These are phyloP conservation scores for Lepas anatifera DNA, from an alignment of 2,888 invertebrate genomes.

Conservation along the genomic window DNA sequence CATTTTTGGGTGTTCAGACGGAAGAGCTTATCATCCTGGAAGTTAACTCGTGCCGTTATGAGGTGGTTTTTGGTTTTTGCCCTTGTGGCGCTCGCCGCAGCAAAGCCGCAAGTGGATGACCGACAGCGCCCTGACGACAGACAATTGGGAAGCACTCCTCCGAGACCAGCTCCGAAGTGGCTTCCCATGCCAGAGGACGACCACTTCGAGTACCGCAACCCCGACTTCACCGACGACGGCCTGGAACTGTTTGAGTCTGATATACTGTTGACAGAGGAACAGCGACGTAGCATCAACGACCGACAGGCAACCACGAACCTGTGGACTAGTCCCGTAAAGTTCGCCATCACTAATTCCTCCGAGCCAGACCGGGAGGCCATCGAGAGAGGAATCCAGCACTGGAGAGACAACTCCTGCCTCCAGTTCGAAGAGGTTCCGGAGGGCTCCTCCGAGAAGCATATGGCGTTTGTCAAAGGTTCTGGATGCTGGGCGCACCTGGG, in stretches of 20 bases:
- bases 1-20: too few relatives aligned
- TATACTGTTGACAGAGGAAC: neutral
- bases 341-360: neutral
- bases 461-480: neutral
- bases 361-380: neutral
- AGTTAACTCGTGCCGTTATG: too few relatives aligned
- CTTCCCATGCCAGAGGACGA: neutral
- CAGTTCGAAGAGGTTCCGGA: neutral
- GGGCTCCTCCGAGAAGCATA: neutral
- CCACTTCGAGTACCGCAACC: neutral
- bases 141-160: too few relatives aligned
- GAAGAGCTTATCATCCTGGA: too few relatives aligned
- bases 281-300: neutral
- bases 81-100: too few relatives aligned
- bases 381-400: neutral
- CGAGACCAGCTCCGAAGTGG: too few relatives aligned
- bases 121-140: too few relatives aligned
- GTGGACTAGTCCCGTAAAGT: neutral
- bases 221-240: constrained; percentile 15
- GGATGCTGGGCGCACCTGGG: constrained; percentile 16
- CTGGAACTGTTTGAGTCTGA: constrained; percentile 26
- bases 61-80: too few relatives aligned
- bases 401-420: constrained; percentile 12
- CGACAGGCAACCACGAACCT: neutral
- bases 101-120: too few relatives aligned